Base-by-base conservation (phyloP, 2,797 vertebrate genomes). In the Phyllotis vaccarum region DNA sequence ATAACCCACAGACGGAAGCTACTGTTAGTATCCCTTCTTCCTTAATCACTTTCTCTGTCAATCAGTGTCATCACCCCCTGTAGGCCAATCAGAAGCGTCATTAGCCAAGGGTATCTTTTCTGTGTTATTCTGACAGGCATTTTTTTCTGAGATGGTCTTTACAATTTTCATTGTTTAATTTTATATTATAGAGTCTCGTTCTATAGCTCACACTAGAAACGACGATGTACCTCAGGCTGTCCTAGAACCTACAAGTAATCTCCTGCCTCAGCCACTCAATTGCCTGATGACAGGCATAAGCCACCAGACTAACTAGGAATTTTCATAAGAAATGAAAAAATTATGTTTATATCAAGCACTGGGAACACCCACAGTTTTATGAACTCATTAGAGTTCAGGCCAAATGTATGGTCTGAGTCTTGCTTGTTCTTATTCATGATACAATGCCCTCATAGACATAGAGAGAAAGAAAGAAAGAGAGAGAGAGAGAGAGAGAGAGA, bases 241-340 rank as follows among this genome's bases (percentile, higher is more conserved):
- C n/a, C 19, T 49, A 17, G 60, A 76, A 62, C 12, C 56, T 75
- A 16, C 31, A 60, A 62, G 9, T 13, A 14, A 87, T 31, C 52
- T 52, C 14, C 52, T 74, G 16, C 52, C 37, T 58, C 24, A 34
- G 27, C 16, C 40, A 75, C 21, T 75, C 29, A 46, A 60, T 29
- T 76, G 7, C 21, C 29, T 6, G 13, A 46, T 60, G 70, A 46
- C 19, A 58, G 54, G 70, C 16, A 13, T n/a, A 34, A 60, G 1
- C 3, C 70, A 89, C 21, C 11, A 76, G 37, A 75, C 54, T 34
- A n/a, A 43, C 54, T 16, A 60, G 56, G 19, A 89, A 94, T 92
- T 92, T 93, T 94, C 37, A n/a, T 83, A 92, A 95, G 43, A 96
- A 89, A 87, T 58, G 14, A 93, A 94, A 95, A 89, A 58, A 66